Evolutionary conservation across 2,113 vertebrate genomes (phyloP).

Genomic region (Onychorhynchus coronatus): DNA sequence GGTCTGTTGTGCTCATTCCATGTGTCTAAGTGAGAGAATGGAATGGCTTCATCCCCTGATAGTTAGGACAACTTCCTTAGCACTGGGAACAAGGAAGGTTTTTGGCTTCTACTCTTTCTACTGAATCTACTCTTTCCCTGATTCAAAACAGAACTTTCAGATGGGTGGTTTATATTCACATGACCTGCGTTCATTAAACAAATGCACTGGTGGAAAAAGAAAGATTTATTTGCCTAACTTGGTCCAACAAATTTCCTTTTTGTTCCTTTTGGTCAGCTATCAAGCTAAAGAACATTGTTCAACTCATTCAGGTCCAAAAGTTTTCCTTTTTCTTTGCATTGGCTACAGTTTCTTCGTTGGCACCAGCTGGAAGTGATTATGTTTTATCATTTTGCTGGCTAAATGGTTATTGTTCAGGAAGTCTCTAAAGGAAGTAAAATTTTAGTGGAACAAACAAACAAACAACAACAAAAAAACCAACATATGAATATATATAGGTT

Average conservation of each 20-base stretch:
- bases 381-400: background rate
- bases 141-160: background rate
- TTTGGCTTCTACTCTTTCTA: background rate
- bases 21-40: background rate
- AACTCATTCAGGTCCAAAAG: background rate
- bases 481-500: background rate
- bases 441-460: background rate
- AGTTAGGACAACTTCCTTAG: background rate
- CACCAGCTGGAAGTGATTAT: slow-evolving; percentile 15
- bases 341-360: background rate
- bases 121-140: background rate
- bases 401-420: slow-evolving; percentile 5
- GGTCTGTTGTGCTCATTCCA: background rate
- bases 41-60: background rate
- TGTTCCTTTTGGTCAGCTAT: background rate
- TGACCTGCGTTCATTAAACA: background rate
- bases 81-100: background rate
- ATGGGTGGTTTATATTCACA: background rate
- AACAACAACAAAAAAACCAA: background rate
- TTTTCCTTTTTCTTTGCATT: background rate
- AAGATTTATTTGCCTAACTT: background rate
- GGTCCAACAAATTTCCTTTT: background rate
- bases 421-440: background rate
- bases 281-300: background rate
- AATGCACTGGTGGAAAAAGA: background rate